Evolutionary conservation across 2,113 vertebrate species (phyloP).

Genomic region (Brachyistius frenatus): DNA sequence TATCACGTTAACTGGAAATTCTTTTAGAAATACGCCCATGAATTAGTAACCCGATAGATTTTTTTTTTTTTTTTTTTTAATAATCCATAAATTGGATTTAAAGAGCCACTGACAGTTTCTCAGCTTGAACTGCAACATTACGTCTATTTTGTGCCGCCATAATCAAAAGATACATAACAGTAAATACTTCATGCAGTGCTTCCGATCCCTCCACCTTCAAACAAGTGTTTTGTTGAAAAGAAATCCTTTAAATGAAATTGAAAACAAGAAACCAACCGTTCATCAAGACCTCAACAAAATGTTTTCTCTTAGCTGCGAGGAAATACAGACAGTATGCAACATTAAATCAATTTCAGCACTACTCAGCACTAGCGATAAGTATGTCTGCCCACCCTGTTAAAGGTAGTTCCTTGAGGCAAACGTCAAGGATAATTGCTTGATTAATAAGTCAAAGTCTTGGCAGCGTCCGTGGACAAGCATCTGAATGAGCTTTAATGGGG

Average conservation of each 20-base stretch:
- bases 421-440: slow-evolving; percentile 70
- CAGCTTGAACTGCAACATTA: slow-evolving; percentile 25
- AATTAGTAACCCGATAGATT: slow-evolving; percentile 10
- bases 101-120: slow-evolving; percentile 14
- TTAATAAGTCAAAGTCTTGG: slow-evolving; percentile 67
- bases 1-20: slow-evolving; percentile 21
- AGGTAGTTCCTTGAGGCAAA: slow-evolving; percentile 40
- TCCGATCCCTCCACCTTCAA: slow-evolving; percentile 46
- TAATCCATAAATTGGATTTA: not conserved
- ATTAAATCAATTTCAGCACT: slow-evolving; percentile 16
- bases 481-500: slow-evolving; percentile 57
- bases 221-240: not conserved
- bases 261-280: slow-evolving; percentile 25
- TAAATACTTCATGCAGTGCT: slow-evolving; percentile 53
- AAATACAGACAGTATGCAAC: slow-evolving; percentile 18
- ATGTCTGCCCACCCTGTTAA: slow-evolving; percentile 26
- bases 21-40: slow-evolving; percentile 7
- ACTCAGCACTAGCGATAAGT: not conserved
- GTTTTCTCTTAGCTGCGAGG: slow-evolving; percentile 4
- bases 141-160: slow-evolving; percentile 23
- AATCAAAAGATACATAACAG: slow-evolving; percentile 32
- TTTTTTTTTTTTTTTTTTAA: slow-evolving; percentile 26
- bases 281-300: not conserved
- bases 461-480: slow-evolving; percentile 53
- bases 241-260: slow-evolving; percentile 38